phyloP scores from a whole-genome alignment of 2,113 vertebrate genomes.

The Cacatua alba region DNA sequence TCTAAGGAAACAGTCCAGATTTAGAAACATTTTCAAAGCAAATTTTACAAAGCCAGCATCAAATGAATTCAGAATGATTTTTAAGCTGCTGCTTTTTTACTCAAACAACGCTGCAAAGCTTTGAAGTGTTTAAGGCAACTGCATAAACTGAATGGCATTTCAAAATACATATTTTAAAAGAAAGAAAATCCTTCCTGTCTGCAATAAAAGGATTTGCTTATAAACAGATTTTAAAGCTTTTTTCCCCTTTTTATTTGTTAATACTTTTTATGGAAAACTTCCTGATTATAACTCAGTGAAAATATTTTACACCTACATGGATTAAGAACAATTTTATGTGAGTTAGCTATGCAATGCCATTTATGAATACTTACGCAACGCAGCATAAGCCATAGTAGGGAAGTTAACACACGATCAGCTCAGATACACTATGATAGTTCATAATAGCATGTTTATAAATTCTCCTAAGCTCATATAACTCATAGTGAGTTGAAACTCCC shows the following conservation, averaged over 20 bases:
- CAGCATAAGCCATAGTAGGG: background rate
- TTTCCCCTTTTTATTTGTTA: background rate
- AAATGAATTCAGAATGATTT: constrained; percentile 33
- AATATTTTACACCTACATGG: background rate
- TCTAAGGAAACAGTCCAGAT: constrained; percentile 79
- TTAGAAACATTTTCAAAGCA: constrained; percentile 52
- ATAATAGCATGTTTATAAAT: background rate
- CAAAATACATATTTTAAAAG: constrained; percentile 49
- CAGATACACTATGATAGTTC: background rate
- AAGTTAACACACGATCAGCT: background rate
- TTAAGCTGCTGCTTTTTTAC: constrained; percentile 30
- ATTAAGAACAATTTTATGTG: constrained; percentile 8
- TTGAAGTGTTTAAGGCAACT: constrained; percentile 48
- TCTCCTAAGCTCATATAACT: background rate
- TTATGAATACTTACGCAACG: background rate
- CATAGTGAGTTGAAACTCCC: background rate
- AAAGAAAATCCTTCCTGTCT: constrained; percentile 9
- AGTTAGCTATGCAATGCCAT: background rate
- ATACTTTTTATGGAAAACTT: constrained; percentile 12
- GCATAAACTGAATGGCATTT: constrained; percentile 17
- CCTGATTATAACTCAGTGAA: constrained; percentile 9
- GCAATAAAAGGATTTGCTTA: constrained; percentile 25
- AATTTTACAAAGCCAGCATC: constrained; percentile 49
- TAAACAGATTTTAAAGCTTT: constrained; percentile 39
- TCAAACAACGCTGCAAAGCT: constrained; percentile 30